Evolutionary conservation across 2,113 vertebrate species (phyloP).

Genomic region (Triplophysa tibetana): DNA sequence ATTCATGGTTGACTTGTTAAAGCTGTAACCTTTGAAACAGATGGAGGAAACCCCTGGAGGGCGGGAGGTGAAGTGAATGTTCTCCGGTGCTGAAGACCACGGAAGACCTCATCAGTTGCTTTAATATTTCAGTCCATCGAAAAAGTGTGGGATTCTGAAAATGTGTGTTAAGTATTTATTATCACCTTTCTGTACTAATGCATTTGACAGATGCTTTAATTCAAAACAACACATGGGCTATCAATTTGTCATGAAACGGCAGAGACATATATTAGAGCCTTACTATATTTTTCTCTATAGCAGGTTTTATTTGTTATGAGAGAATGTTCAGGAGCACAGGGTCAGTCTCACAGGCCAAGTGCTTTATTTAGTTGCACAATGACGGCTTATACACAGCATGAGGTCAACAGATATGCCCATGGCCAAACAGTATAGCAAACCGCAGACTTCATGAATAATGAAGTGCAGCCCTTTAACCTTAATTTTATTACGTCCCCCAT

Average conservation of each 20-base stretch:
- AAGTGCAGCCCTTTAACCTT: conserved; percentile 1
- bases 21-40: conserved; percentile 30
- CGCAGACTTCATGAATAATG: conserved; percentile 19
- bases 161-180: conserved; percentile 24
- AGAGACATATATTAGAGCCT: too few relatives aligned
- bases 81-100: neutral
- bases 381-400: conserved; percentile 1
- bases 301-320: neutral
- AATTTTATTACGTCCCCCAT: neutral
- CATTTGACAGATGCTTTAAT: neutral
- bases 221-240: too few relatives aligned
- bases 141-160: neutral
- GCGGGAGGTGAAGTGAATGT: neutral
- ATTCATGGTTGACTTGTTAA: conserved; percentile 4
- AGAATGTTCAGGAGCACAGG: neutral
- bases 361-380: conserved; percentile 1
- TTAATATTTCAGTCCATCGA: conserved; percentile 24
- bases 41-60: conserved; percentile 27
- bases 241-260: too few relatives aligned
- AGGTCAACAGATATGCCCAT: conserved; percentile 24
- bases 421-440: neutral
- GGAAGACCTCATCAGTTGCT: conserved; percentile 4
- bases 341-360: neutral
- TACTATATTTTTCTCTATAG: neutral
- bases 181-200: neutral